These are phyloP conservation scores for Alligator mississippiensis DNA, from an alignment of 2,113 vertebrate genomes.

Conservation along the genomic window DNA sequence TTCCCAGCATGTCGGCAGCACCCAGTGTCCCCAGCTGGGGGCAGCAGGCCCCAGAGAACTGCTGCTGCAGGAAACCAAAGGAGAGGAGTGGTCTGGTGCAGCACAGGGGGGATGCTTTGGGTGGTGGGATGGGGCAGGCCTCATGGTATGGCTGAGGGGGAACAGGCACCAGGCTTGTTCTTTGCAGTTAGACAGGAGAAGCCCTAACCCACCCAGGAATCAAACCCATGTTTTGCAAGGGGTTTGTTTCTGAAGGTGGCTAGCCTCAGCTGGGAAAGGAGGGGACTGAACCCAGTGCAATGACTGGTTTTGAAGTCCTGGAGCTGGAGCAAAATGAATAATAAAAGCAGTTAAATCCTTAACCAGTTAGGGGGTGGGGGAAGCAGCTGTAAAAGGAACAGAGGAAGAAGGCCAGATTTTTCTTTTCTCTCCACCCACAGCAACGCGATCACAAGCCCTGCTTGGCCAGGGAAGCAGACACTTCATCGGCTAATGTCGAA, in stretches of 20 bases:
- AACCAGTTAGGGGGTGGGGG: slow-evolving; percentile 42
- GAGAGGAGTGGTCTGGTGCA: no score
- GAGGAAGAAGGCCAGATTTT: slow-evolving; percentile 83
- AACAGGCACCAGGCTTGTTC: not conserved
- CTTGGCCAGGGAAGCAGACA: slow-evolving; percentile 96
- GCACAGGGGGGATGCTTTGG: not conserved
- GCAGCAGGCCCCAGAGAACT: not conserved
- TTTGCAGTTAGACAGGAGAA: not conserved
- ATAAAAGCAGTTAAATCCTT: slow-evolving; percentile 75
- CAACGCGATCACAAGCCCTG: slow-evolving; percentile 94
- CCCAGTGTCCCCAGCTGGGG: not conserved
- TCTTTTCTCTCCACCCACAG: slow-evolving; percentile 47
- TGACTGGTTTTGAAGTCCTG: slow-evolving; percentile 77
- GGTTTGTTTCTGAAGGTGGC: not conserved
- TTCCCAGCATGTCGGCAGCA: no score
- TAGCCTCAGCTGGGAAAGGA: slow-evolving; percentile 68
- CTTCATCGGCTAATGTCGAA: slow-evolving; percentile 95
- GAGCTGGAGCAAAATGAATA: slow-evolving; percentile 74
- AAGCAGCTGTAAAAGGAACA: slow-evolving; percentile 84
- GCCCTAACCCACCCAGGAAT: not conserved
- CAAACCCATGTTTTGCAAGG: not conserved
- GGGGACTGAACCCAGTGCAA: slow-evolving; percentile 69
- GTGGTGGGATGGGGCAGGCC: not conserved
- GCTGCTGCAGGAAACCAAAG: not conserved
- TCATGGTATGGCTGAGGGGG: not conserved